Evolutionary conservation across 2,113 vertebrate species (phyloP).

Genomic region (Varanus salvator): DNA sequence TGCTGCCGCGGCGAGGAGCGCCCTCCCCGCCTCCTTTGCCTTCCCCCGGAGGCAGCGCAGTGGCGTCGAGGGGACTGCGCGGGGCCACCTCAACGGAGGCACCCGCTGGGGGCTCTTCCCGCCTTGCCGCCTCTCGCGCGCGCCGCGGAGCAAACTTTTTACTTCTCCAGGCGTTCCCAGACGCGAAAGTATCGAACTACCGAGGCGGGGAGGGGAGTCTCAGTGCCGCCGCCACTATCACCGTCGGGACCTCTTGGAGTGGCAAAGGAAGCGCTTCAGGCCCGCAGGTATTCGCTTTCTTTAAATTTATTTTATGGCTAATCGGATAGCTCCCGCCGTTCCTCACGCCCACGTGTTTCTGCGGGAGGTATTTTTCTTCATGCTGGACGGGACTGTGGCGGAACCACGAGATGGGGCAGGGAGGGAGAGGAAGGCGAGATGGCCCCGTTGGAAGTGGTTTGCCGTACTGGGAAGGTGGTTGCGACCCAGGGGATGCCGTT

Average conservation of each 20-base stretch:
- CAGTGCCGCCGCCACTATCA: not conserved
- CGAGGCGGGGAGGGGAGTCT: not conserved
- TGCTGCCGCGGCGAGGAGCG: not conserved
- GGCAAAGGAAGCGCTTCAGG: not conserved
- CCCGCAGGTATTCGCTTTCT: not conserved
- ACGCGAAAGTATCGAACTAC: not conserved
- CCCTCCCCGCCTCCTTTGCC: not conserved
- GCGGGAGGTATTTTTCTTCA: not conserved
- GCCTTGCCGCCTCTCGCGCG: not conserved
- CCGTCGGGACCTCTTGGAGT: not conserved
- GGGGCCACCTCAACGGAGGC: not conserved
- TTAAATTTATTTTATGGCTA: not conserved
- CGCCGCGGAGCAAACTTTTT: not conserved
- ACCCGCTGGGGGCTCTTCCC: not conserved
- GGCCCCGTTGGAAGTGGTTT: not conserved
- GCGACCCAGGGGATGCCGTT: not conserved
- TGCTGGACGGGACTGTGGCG: not conserved
- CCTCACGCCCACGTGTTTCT: not conserved
- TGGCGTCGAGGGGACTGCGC: not conserved
- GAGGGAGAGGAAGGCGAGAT: too few relatives aligned
- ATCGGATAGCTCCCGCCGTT: too few relatives aligned
- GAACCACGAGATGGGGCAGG: too few relatives aligned
- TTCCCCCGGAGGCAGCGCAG: not conserved
- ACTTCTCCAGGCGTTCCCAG: not conserved
- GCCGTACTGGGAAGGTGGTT: not conserved